Evolutionary conservation across 2,113 vertebrate species (phyloP), one percentile per base, ranked within the genome.

Genomic region (Etheostoma spectabile): DNA sequence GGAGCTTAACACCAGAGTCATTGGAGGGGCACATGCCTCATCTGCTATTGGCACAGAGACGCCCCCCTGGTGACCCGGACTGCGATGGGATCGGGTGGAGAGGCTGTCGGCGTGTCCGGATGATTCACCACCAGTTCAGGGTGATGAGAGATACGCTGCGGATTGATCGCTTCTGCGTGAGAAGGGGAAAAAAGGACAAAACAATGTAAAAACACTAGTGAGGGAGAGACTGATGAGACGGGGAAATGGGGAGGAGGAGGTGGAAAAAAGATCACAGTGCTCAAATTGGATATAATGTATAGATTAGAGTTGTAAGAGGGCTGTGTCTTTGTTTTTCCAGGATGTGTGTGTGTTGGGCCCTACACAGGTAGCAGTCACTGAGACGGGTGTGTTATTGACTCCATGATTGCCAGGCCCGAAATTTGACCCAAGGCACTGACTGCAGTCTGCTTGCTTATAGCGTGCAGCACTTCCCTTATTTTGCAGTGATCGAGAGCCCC

Each of bases 271-370:
- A 88, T 88, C 84, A 86, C 60, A 70, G 69, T 59, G 73, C 75
- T 89, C 84, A 91, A 88, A 94, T 91, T 92, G 89, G 91, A 93
- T 94, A 95, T 96, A 95, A 96, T 96, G 96, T 95, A 96, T 96
- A 95, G 94, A 96, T 94, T 93, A 92, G 72, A 19, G 89, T 90
- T 96, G 93, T 87, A 81, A 94, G 94, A 93, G 79, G 92, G 86
- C 74, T 87, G 85, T 93, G 92, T 95, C 86, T 91, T 85, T 88
- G 87, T n/a, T 89, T 90, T 87, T 77, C 80, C 80, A 74, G 75
- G 72, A 72, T 77, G 86, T 82, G 89, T 94, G 88, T 88, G 70
- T 90, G 84, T 90, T 92, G 90, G 94, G 95, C 88, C 86, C 86
- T 89, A 83, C 82, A 35, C 93, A 91, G 93, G 90, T 95, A 95